A percentile compares a stretch with the other conserved stretches of the same genome.
These are phyloP conservation scores for Sarcophaga carnaria DNA, from an alignment of 2,888 invertebrate genomes.

Conservation along the genomic window DNA sequence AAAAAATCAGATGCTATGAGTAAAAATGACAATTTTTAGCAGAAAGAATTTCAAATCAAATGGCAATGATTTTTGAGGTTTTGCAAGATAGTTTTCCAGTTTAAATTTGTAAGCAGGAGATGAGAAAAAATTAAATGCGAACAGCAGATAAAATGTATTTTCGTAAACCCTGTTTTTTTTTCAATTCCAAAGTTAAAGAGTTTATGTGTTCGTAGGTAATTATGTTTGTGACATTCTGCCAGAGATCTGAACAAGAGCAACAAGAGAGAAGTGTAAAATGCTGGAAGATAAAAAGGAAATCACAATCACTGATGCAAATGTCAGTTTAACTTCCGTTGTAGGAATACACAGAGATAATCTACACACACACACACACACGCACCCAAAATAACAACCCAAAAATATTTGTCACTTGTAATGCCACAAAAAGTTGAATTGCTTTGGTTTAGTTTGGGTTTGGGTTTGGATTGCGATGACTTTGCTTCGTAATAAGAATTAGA, in stretches of 20 bases:
- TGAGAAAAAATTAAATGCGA: not conserved
- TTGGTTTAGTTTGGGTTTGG: too few species aligned
- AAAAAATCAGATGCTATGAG: not conserved
- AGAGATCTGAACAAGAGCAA: constrained; percentile 5
- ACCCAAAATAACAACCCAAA: not conserved
- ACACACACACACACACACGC: constrained; percentile 39
- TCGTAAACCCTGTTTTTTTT: not conserved
- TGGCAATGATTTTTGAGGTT: constrained; percentile 59
- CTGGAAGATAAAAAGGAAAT: constrained; percentile 48
- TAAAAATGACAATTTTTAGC: constrained; percentile 2
- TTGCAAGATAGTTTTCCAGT: constrained; percentile 39
- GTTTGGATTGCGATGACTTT: not conserved
- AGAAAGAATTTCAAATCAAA: constrained; percentile 31
- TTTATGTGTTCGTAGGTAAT: constrained; percentile 3
- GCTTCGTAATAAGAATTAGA: constrained; percentile 16
- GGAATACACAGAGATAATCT: not conserved
- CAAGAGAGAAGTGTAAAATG: constrained; percentile 29
- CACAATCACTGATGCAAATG: constrained; percentile 69
- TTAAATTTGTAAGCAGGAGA: not conserved
- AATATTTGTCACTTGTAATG: constrained; percentile 28
- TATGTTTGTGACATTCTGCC: constrained; percentile 19
- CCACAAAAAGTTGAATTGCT: constrained; percentile 16
- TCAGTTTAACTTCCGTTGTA: constrained; percentile 60
- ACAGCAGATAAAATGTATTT: not conserved
- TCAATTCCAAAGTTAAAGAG: not conserved